Base-by-base conservation (phyloP, 2,888 invertebrate genomes). In the Drosophila picticornis region DNA sequence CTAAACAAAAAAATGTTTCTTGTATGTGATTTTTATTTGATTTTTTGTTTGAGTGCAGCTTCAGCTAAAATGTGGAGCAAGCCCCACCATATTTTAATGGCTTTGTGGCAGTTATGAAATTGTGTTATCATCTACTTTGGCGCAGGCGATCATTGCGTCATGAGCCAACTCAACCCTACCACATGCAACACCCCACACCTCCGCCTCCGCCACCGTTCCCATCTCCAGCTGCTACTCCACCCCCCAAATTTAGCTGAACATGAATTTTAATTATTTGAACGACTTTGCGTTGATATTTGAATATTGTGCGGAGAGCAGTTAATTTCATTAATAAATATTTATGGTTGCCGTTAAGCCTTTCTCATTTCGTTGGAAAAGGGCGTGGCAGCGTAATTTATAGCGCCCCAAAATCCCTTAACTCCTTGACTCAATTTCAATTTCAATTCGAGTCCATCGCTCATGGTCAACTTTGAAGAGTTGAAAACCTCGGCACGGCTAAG, bases 301-400 rank as follows among this genome's bases (percentile, higher is more conserved):
- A 91, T 85, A 84, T 89, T 83, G 78, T 80, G 78, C 55, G 79
- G 81, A 69, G 36, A 51, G 74, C 77, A 79, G 91, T 91, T 91
- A 91, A 91, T 91, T 91, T 90, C 86, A 90, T 91, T 91, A 91
- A 91, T 90, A 91, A 90, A 91, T 91, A 91, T 91, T 91, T 91
- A 91, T 91, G 91, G 84, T 75, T 75, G 74, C 75, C 66, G 76
- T 72, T 77, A 77, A 80, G 80, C 80, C 77, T 80, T 64, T 65
- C 25, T 16, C 27, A 46, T 46, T 32, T 51, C 6, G 27, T 29
- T 29, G 36, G 25, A 7, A 19, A 31, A 27, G 58, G 83, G 66
- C 82, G 78, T 83, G 76, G 82, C 76, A 32, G 10, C 70, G 75
- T 84, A 73, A 75, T 87, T 84, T 67, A 76, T 75, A 68, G 73